phyloP scores from a whole-genome alignment of 2,797 vertebrate genomes.

The Notolabrus celidotus region DNA sequence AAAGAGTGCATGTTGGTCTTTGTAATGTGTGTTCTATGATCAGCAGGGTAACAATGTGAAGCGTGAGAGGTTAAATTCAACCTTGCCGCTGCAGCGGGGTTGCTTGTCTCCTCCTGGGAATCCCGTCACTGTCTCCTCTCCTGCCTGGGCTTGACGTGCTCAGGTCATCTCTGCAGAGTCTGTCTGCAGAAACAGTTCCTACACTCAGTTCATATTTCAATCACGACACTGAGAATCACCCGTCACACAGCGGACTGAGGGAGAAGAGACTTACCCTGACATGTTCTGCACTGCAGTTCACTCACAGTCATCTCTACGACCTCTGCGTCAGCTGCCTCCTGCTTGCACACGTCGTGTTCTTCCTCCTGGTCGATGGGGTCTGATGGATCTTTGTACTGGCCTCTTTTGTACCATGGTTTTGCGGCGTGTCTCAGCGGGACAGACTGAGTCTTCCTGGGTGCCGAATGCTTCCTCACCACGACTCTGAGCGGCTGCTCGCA shows the following conservation, averaged over 20 bases:
- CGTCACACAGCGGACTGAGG: not conserved
- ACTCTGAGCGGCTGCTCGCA: slow-evolving; percentile 56
- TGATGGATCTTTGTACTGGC: slow-evolving; percentile 40
- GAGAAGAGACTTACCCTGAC: slow-evolving; percentile 62
- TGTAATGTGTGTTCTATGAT: too few species aligned
- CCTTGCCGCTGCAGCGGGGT: slow-evolving; percentile 73
- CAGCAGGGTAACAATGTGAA: too few species aligned
- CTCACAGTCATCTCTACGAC: slow-evolving; percentile 28
- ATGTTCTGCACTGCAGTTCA: slow-evolving; percentile 69
- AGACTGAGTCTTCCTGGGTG: slow-evolving; percentile 60
- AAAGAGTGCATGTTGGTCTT: too few species aligned
- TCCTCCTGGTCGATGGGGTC: slow-evolving; percentile 28
- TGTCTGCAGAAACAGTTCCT: slow-evolving; percentile 59
- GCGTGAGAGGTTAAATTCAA: not conserved
- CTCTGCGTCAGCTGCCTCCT: slow-evolving; percentile 38
- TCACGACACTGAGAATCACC: too few species aligned
- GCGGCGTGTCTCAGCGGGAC: slow-evolving; percentile 39
- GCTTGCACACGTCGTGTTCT: slow-evolving; percentile 32
- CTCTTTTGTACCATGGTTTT: slow-evolving; percentile 67
- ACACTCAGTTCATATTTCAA: not conserved
- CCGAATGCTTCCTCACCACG: slow-evolving; percentile 64
- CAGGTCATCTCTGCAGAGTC: slow-evolving; percentile 61
- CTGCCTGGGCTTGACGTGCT: slow-evolving; percentile 54
- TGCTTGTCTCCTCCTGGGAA: slow-evolving; percentile 66
- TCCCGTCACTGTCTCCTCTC: slow-evolving; percentile 59